Evolutionary conservation across 2,113 vertebrate genomes (phyloP).

Genomic region (Australoheros scitulus): DNA sequence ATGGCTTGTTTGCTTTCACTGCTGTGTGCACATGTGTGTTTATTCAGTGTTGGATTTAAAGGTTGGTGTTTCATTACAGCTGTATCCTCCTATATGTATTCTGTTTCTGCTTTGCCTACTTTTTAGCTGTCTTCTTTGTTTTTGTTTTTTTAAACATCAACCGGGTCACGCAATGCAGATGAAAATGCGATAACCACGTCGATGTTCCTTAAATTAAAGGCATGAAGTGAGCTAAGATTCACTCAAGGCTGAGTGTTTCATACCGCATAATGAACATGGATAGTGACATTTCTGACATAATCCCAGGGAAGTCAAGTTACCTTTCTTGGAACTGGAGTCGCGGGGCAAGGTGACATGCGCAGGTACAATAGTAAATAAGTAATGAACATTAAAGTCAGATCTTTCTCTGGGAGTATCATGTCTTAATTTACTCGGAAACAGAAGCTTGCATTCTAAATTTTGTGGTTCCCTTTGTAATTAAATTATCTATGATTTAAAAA

Average conservation of each 20-base stretch:
- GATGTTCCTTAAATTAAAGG: neutral
- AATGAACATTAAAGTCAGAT: conserved; percentile 57
- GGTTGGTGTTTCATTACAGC: neutral
- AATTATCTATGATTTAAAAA: neutral
- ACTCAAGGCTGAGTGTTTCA: neutral
- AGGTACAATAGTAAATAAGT: conserved; percentile 56
- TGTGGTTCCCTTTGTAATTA: neutral
- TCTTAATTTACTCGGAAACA: neutral
- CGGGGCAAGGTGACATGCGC: conserved; percentile 43
- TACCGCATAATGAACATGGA: too few species aligned
- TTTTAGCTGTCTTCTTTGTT: neutral
- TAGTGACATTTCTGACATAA: neutral
- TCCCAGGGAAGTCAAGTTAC: neutral
- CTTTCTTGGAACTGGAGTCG: conserved; percentile 24
- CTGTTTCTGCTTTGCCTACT: neutral
- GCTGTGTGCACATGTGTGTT: neutral
- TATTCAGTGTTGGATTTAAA: neutral
- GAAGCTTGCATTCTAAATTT: neutral
- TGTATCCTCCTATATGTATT: neutral
- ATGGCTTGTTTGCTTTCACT: neutral
- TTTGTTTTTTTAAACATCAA: neutral
- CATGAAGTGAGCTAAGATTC: neutral
- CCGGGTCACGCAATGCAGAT: neutral
- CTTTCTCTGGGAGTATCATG: neutral
- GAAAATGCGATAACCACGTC: neutral